phyloP scores from a whole-genome alignment of 2,797 vertebrate species.

The Acrossocheilus wenchowensis region DNA sequence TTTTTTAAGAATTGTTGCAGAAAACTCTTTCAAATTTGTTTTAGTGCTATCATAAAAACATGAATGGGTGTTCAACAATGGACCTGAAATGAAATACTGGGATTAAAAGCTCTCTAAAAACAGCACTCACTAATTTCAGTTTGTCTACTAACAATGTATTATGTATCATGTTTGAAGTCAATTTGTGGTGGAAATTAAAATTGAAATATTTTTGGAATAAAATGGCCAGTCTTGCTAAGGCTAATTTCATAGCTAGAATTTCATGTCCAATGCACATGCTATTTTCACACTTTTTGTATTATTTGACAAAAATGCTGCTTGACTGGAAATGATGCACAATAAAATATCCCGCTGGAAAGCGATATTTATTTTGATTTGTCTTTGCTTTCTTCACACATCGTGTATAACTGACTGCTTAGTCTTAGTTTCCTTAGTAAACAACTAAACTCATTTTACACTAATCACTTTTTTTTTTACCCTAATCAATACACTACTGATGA shows the following conservation, averaged over 20 bases:
- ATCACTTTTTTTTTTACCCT: neutral
- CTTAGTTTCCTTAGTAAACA: neutral
- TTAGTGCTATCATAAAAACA: neutral
- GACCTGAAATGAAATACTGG: neutral
- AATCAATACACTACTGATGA: neutral
- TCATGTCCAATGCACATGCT: neutral
- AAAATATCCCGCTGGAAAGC: neutral
- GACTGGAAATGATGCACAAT: constrained; percentile 16
- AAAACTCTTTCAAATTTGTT: neutral
- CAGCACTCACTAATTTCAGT: neutral
- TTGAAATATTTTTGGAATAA: neutral
- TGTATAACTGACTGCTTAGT: neutral
- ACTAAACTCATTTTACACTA: neutral
- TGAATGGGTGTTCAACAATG: neutral
- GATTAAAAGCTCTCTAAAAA: neutral
- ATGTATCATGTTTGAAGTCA: no score
- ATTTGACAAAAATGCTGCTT: neutral
- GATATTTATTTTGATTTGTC: neutral
- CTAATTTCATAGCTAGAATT: neutral
- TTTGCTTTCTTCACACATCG: neutral
- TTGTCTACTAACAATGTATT: neutral
- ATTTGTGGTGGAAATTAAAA: neutral
- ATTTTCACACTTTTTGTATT: constrained; percentile 11
- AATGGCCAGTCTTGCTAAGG: constrained; percentile 5
- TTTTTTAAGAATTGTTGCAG: neutral